phyloP scores from a whole-genome alignment of 2,888 invertebrate genomes.

The Epinotia brunnichana region DNA sequence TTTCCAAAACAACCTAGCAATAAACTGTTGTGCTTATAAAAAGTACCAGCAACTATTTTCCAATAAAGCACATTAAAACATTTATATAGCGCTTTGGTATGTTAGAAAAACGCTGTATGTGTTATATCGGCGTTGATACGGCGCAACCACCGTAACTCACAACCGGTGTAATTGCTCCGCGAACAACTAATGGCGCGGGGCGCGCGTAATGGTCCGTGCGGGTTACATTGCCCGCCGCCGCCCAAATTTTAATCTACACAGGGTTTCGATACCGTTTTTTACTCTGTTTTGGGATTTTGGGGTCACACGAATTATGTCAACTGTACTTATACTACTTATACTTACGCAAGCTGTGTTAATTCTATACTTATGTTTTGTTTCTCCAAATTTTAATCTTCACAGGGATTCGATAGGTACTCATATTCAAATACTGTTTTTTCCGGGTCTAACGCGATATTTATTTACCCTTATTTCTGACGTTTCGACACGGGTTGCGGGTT shows the following conservation, averaged over 20 bases:
- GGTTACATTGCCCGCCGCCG: slow-evolving; percentile 64
- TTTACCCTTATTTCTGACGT: too few species aligned
- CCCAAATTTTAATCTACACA: slow-evolving; percentile 67
- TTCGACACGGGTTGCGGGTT: too few species aligned
- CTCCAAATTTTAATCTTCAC: neutral
- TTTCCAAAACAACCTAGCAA: too few species aligned
- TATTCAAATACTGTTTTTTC: too few species aligned
- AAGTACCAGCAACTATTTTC: neutral
- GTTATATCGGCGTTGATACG: neutral
- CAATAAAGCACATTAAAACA: neutral
- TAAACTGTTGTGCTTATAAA: neutral
- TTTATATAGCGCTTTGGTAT: neutral
- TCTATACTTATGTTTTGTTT: neutral
- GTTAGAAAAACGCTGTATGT: slow-evolving; percentile 1
- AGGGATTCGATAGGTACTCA: neutral
- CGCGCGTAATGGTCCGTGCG: slow-evolving; percentile 70
- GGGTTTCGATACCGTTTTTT: slow-evolving; percentile 16
- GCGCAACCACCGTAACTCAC: slow-evolving; percentile 65
- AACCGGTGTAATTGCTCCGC: slow-evolving; percentile 70
- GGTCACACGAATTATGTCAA: neutral
- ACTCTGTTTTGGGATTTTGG: slow-evolving; percentile 10
- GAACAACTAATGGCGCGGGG: slow-evolving; percentile 69
- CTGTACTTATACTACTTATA: too few species aligned
- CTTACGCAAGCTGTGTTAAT: too few species aligned
- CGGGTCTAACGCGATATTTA: too few species aligned